phyloP scores from a whole-genome alignment of 1,140 invertebrate species.

The Homalodisca vitripennis region DNA sequence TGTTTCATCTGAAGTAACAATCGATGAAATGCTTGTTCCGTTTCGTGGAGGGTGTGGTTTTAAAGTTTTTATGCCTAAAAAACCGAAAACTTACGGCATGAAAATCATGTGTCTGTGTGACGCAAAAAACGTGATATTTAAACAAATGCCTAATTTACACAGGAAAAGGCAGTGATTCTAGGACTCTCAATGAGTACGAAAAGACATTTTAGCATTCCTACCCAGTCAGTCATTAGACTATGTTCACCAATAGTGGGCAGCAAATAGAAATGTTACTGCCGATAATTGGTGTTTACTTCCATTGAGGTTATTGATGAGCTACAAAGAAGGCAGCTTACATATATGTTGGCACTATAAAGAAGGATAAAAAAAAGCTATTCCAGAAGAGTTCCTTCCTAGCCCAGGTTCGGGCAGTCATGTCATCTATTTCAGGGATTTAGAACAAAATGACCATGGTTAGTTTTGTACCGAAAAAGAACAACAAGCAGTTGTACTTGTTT shows the following conservation, averaged over 20 bases:
- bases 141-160: constrained; percentile 33
- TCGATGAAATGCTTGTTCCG: constrained; percentile 49
- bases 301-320: constrained; percentile 43
- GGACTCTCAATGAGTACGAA: constrained; percentile 21
- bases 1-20: constrained; percentile 39
- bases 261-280: constrained; percentile 42
- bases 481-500: constrained; percentile 40
- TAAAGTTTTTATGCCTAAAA: constrained; percentile 49
- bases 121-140: constrained; percentile 38
- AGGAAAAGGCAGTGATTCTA: constrained; percentile 27
- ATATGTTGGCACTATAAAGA: constrained; percentile 34
- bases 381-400: constrained; percentile 47
- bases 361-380: constrained; percentile 48
- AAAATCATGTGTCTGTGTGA: constrained; percentile 40
- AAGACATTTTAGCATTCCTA: constrained; percentile 10
- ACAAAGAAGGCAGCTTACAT: constrained; percentile 36
- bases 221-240: constrained; percentile 27
- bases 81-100: constrained; percentile 50
- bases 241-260: constrained; percentile 41
- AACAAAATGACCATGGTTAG: constrained; percentile 41
- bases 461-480: constrained; percentile 43
- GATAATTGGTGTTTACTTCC: constrained; percentile 48
- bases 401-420: constrained; percentile 27
- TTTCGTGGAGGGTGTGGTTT: constrained; percentile 48
- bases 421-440: constrained; percentile 37